These are phyloP conservation scores for Dorcus parallelipipedus DNA, from an alignment of 2,888 invertebrate species.

Conservation along the genomic window DNA sequence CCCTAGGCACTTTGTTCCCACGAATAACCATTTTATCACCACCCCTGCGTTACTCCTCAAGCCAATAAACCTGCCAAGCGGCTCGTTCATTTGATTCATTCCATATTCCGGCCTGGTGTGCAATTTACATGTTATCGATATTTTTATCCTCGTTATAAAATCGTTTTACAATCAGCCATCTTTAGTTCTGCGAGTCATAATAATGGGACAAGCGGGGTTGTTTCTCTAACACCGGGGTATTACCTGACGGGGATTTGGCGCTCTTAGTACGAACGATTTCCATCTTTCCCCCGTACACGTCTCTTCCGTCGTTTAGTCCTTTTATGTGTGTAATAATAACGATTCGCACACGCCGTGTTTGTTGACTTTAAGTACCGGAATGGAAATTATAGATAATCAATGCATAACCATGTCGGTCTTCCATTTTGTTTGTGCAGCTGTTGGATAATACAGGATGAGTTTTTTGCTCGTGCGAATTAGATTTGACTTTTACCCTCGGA, in stretches of 20 bases:
- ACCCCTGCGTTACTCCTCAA: constrained; percentile 40
- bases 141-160: constrained; percentile 49
- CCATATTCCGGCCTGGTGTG: constrained; percentile 46
- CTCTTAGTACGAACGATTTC: constrained; percentile 21
- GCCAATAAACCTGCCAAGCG: constrained; percentile 48
- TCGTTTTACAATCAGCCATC: constrained; percentile 46
- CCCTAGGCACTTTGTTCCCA: constrained; percentile 46
- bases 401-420: too few relatives aligned
- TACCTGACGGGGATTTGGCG: constrained; percentile 27
- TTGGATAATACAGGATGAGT: too few relatives aligned
- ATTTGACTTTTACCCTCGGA: constrained; percentile 4
- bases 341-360: constrained; percentile 24
- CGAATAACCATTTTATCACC: constrained; percentile 49
- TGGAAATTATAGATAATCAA: constrained; percentile 30
- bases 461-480: too few relatives aligned
- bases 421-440: too few relatives aligned
- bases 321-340: constrained; percentile 20
- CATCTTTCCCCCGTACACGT: constrained; percentile 17
- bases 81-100: constrained; percentile 49
- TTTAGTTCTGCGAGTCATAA: constrained; percentile 34
- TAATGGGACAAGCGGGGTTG: constrained; percentile 25
- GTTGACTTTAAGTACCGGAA: constrained; percentile 31
- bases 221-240: constrained; percentile 17
- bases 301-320: constrained; percentile 11
- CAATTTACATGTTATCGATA: constrained; percentile 52